A percentile compares a stretch with the other conserved stretches of the same genome.
These are phyloP conservation scores for Phaenicophaeus curvirostris DNA, from an alignment of 2,797 vertebrate genomes.

Conservation along the genomic window DNA sequence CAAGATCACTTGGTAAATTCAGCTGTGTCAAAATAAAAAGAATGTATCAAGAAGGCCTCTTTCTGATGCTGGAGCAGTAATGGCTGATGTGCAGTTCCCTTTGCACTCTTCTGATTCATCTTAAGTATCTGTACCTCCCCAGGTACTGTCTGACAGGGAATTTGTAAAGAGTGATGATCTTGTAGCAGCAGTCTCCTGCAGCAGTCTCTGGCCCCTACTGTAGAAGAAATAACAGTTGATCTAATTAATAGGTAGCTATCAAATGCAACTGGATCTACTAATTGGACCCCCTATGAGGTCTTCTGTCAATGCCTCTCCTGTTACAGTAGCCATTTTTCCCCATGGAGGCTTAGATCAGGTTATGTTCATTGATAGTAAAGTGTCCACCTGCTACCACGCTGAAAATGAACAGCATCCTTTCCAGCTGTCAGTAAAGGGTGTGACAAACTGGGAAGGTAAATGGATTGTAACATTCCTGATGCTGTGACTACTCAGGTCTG, in stretches of 20 bases:
- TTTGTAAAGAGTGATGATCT: not conserved
- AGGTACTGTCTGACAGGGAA: not conserved
- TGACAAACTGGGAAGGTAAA: not conserved
- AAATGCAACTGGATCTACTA: not conserved
- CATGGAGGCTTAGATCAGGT: not conserved
- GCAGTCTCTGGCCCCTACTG: not conserved
- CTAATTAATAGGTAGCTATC: not conserved
- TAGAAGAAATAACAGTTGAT: not conserved
- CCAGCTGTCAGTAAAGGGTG: not conserved
- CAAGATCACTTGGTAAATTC: not conserved
- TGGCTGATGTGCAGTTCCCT: not conserved
- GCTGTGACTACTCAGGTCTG: rapidly evolving
- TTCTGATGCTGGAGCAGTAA: not conserved
- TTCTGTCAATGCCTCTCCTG: not conserved
- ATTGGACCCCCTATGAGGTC: not conserved
- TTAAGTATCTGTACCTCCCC: not conserved
- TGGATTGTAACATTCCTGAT: not conserved
- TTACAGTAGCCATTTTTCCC: not conserved
- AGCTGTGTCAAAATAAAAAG: slow-evolving; percentile 23
- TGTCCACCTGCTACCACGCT: rapidly evolving
- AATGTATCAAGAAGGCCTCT: not conserved
- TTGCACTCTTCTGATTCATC: not conserved
- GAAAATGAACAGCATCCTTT: not conserved
- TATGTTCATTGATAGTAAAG: not conserved
- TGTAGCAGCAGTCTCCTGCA: not conserved